Base-by-base conservation (phyloP, 2,888 invertebrate genomes). In the Pantelozetes paolii region DNA sequence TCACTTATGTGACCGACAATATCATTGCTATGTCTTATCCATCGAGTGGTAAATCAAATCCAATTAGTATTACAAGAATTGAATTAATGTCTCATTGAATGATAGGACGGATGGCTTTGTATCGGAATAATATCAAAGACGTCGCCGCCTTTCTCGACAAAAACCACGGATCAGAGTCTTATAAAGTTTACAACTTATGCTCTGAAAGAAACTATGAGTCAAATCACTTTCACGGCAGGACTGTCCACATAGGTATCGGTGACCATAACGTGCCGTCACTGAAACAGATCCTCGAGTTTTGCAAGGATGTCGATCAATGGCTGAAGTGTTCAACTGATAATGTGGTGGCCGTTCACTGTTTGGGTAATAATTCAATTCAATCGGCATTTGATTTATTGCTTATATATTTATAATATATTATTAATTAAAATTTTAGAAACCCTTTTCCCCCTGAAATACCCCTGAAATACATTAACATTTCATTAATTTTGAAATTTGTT, bases 11-110 rank as follows among this genome's bases (percentile, higher is more conserved):
- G 18, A 84, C 84, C 77, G 82, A 83, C 82, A 77, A 69, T 36
- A 82, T 85, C 6, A 84, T 85, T 75, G 85, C 84, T 9, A 85
- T 85, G 84, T 84, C 84, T 23, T 84, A 84, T 78, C 85, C 85
- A 32, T 84, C 84, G 0, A 80, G 81, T 72, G 85, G 85, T 32
- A 64, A 36, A 23, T 3, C 11, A n/a, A 36, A 18, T 36, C 1
- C 15, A 62, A 23, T 1, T 30, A 57, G 11, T 13, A 26, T 57
- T 26, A 23, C 26, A 23, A 57, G 11, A 57, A 28, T 57, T 23
- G 20, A 9, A 57, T 9, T 57, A 5, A 57, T 26, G 8, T 26
- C 20, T 54, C 28, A 30, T 32, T 62, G 32, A 30, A 13, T 28
- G 30, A 64, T 20, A 64, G 64, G 64, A n/a, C 77, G 81, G 40